A percentile compares a stretch with the other conserved stretches of the same genome.
phyloP scores from a whole-genome alignment of 2,888 invertebrate genomes.

The Didymodactylos carnosus region DNA sequence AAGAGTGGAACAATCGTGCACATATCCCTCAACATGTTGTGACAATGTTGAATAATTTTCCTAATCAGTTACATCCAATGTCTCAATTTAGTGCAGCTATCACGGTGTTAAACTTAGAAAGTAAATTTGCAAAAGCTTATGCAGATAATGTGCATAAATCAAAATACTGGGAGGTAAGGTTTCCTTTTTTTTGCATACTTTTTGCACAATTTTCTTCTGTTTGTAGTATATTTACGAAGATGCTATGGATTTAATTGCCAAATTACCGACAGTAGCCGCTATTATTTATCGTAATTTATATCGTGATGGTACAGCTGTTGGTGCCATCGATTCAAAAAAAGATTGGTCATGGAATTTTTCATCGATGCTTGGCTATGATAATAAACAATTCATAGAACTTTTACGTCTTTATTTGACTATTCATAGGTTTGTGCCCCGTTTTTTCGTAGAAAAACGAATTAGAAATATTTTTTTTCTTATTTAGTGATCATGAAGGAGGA shows the following conservation, averaged over 20 bases:
- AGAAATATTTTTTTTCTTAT: neutral
- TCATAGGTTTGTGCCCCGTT: constrained; percentile 43
- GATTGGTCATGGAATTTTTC: constrained; percentile 85
- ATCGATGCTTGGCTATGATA: constrained; percentile 61
- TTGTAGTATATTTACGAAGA: constrained; percentile 61
- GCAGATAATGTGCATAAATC: constrained; percentile 63
- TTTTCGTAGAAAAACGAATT: neutral
- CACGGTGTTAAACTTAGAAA: constrained; percentile 73
- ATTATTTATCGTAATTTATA: constrained; percentile 70
- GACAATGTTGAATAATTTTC: constrained; percentile 72
- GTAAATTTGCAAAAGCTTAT: constrained; percentile 73
- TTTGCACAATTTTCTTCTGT: constrained; percentile 16
- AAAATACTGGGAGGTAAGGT: constrained; percentile 61
- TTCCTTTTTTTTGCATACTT: neutral
- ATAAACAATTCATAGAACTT: constrained; percentile 61
- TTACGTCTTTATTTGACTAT: constrained; percentile 79
- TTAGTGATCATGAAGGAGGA: constrained; percentile 80
- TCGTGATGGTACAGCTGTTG: constrained; percentile 61
- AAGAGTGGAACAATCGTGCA: constrained; percentile 66
- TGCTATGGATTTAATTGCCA: constrained; percentile 82
- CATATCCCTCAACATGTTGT: constrained; percentile 76
- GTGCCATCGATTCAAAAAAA: constrained; percentile 63
- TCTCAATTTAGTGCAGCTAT: constrained; percentile 75
- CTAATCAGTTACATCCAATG: constrained; percentile 77
- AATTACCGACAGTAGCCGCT: constrained; percentile 75